Base-by-base conservation (phyloP, 1,140 invertebrate species). In the Diploscapter pachys region DNA sequence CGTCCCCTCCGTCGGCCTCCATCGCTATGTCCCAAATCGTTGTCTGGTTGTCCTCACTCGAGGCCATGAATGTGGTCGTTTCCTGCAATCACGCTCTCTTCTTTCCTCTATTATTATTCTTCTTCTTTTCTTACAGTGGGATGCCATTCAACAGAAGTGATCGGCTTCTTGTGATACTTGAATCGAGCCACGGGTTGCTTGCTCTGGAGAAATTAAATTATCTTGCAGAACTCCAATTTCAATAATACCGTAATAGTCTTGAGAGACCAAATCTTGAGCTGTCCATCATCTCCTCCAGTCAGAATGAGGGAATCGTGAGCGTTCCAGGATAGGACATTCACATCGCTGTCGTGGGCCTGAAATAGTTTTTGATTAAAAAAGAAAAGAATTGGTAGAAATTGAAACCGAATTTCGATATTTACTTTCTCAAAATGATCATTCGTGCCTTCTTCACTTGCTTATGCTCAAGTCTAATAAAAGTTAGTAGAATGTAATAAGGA, bases 291-390 rank as follows among this genome's bases (percentile, higher is more conserved):
- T 72, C 96, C 95, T 84, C 93, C 94, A 79, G 93, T 94, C 3
- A 92, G 90, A 80, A 98, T 92, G 81, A 95, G 93, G 4, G 92
- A 92, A 56, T 89, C 86, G 86, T 98, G 95, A 81, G 90, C 89
- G 87, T 98, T 99, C 97, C 97, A 99, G 77, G 92, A 92, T 78
- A 99, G 94, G 2, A 99, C 96, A 89, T 99, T 99, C 0, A 99
- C 90, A 88, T 99, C 97, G 78, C 90, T 90, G 67, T 91, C 88
- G 86, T 99, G 97, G 53, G 95, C 93, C 80, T 68, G 31, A 8
- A 65, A 65, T 49, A 9, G 9, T 11, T 11, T 59, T 59, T 11
- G 57, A 11, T 59, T 11, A 65, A 1, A 31, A 65, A 6, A 31
- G 13, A 65, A 31, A 50, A 65, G 31, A 31, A 65, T 65, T 31